Conservation (phyloP, 2,797 vertebrate species). For the Danio choprae region DNA sequence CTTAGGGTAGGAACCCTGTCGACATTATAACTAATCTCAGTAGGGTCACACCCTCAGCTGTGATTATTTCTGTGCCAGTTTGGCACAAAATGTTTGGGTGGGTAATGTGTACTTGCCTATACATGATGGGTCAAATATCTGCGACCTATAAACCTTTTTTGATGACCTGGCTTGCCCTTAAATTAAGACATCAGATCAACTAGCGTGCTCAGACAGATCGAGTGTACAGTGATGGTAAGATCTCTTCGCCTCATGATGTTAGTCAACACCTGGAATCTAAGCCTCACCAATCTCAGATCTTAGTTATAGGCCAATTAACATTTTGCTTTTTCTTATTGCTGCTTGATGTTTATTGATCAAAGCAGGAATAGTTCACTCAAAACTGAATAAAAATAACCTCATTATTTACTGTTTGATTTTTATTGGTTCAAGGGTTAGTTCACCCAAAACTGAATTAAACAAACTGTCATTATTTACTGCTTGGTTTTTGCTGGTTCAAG, state of each 20-base stretch:
- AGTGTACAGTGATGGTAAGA: not conserved
- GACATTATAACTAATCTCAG: slow-evolving; percentile 16
- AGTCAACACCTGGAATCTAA: not conserved
- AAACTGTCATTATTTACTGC: too few species aligned
- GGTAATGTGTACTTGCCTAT: not conserved
- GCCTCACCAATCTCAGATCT: not conserved
- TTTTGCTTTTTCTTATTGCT: not conserved
- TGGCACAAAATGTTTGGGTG: not conserved
- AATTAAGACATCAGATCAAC: not conserved
- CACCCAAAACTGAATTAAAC: too few species aligned
- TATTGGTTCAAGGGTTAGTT: too few species aligned
- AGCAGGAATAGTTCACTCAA: too few species aligned
- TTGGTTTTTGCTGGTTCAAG: too few species aligned
- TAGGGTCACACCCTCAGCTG: not conserved
- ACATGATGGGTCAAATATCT: not conserved
- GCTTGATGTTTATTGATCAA: not conserved
- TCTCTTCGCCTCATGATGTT: not conserved
- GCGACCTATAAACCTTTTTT: not conserved
- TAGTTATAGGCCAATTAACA: not conserved
- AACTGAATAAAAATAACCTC: too few species aligned
- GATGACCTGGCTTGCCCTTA: not conserved
- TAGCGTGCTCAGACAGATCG: slow-evolving; percentile 3
- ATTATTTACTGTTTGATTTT: too few species aligned
- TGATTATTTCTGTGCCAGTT: not conserved
- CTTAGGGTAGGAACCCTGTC: too few species aligned